Evolutionary conservation across 2,797 vertebrate genomes (phyloP), one percentile per base, ranked within the genome.

Genomic region (Esox lucius): DNA sequence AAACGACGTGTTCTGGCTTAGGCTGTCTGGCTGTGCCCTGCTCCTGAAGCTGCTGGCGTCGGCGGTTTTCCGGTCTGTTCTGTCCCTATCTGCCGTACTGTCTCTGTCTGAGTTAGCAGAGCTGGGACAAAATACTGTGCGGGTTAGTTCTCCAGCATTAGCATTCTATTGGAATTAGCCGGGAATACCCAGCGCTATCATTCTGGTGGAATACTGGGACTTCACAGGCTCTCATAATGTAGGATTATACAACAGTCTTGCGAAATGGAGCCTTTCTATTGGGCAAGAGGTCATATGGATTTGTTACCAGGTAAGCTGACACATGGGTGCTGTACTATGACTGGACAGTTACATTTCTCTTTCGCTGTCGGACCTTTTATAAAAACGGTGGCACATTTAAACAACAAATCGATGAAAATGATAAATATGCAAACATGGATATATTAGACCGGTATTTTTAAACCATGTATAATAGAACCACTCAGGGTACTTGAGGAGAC

Each of bases 271-370:
- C 80, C 78, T 61, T 90, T 84, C 77, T 79, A 89, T 82, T 84
- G 86, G 83, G 70, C 87, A 65, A 90, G 86, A 79, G 85, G 85
- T 65, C 81, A 73, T 11, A 46, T 87, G 68, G 78, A 75, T 85
- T 79, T 85, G 72, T 84, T 91, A 74, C 86, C 90, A 92, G 92
- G 91, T 93, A 89, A 91, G 91, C 83, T 62, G 19, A 16, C 9
- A 51, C 64, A 64, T 5, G 42, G 68, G 66, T 67, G 39, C 65
- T 65, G 64, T 17, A 61, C 15, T 0, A 7, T 33, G 15, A 65
- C 16, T 19, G 13, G 26, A 28, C 31, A 6, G 28, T 22, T 59
- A 65, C 16, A 28, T 19, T 17, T 33, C 16, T 66, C 56, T 19
- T 15, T 33, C 2, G 16, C 64, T 65, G 62, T 28, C 28, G 65